Conservation (phyloP, 1,140 invertebrate genomes). For the Aphaenogaster ashmeadi region DNA sequence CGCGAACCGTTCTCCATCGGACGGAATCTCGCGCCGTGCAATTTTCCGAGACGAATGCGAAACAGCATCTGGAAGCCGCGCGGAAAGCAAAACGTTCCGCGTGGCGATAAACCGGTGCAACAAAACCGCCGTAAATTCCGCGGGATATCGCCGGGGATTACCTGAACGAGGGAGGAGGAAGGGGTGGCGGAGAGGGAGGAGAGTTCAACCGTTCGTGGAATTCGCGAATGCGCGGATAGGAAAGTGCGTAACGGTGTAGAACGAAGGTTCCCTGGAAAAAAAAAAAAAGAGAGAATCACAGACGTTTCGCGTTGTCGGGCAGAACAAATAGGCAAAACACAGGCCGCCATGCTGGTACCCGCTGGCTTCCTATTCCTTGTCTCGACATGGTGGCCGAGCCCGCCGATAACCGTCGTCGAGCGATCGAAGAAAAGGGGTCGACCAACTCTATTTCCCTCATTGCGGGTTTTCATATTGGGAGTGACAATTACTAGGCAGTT, state of each 20-base stretch:
- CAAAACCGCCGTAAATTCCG: conserved; percentile 53
- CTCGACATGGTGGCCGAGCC: conserved; percentile 61
- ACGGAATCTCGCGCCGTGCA: background rate
- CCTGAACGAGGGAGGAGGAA: background rate
- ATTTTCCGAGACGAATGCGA: conserved; percentile 50
- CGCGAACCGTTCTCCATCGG: conserved; percentile 6
- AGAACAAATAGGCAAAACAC: conserved; percentile 58
- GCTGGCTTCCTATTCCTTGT: conserved; percentile 65
- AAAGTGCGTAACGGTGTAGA: conserved; percentile 49
- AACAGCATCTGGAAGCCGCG: conserved; percentile 28
- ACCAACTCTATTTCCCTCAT: conserved; percentile 17
- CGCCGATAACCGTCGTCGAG: conserved; percentile 57
- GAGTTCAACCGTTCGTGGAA: conserved; percentile 40
- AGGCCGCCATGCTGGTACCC: conserved; percentile 73
- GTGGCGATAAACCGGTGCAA: conserved; percentile 46
- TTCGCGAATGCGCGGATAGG: conserved; percentile 24
- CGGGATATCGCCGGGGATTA: conserved; percentile 31
- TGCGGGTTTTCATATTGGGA: conserved; percentile 21
- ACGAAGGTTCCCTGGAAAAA: conserved; percentile 28
- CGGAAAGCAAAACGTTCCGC: background rate
- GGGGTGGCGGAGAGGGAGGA: background rate
- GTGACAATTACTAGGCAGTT: background rate
- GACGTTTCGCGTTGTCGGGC: conserved; percentile 49
- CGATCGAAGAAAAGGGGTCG: conserved; percentile 65
- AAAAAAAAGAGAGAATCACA: conserved; percentile 26